These are phyloP conservation scores for Fissipunctia ypsillon DNA, from an alignment of 2,888 invertebrate species.

Conservation along the genomic window DNA sequence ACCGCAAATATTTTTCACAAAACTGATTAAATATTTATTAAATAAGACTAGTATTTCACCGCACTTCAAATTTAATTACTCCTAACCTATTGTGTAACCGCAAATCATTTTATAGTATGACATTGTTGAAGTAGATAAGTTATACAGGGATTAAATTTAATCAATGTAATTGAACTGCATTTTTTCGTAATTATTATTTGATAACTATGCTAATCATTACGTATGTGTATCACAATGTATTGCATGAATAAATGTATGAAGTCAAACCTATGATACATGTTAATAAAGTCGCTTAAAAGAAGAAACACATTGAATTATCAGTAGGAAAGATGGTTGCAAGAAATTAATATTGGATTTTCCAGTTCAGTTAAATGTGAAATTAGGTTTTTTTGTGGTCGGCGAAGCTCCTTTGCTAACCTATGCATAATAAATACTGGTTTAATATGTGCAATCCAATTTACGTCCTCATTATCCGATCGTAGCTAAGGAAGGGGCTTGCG, in stretches of 20 bases:
- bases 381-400: constrained; percentile 3
- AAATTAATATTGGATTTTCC: constrained; percentile 7
- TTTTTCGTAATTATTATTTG: constrained; percentile 37
- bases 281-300: not conserved
- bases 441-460: too few relatives aligned
- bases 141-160: not conserved
- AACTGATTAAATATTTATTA: constrained; percentile 29
- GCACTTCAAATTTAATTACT: constrained; percentile 22
- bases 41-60: constrained; percentile 23
- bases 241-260: constrained; percentile 8
- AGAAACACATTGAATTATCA: not conserved
- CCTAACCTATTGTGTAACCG: constrained; percentile 3
- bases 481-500: too few relatives aligned
- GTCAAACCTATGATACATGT: not conserved
- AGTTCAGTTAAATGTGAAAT: not conserved
- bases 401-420: not conserved
- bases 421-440: not conserved
- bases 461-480: too few relatives aligned
- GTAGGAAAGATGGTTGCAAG: not conserved
- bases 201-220: constrained; percentile 10
- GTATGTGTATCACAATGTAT: not conserved
- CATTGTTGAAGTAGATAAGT: not conserved
- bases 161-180: constrained; percentile 2
- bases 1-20: constrained; percentile 29
- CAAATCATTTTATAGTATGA: constrained; percentile 1